Evolutionary conservation across 1,140 invertebrate genomes (phyloP).

Genomic region (Steinernema khuongi): DNA sequence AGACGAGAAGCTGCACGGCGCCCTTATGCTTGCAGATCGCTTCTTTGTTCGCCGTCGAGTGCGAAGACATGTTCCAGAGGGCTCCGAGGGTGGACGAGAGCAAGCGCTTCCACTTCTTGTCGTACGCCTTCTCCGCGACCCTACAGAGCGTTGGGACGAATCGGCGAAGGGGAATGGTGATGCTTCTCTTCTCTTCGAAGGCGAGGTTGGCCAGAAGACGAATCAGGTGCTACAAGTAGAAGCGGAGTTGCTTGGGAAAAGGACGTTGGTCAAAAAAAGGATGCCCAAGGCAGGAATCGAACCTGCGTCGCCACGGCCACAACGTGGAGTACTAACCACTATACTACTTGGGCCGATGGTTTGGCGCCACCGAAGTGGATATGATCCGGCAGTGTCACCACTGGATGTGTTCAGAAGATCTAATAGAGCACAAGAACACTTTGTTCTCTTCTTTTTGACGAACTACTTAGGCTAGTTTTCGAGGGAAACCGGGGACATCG

Average conservation of each 20-base stretch:
- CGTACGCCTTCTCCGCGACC: not conserved
- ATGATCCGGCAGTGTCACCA: too few species aligned
- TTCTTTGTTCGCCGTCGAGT: not conserved
- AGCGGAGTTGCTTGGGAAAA: too few species aligned
- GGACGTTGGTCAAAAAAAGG: too few species aligned
- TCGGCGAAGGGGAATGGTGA: not conserved
- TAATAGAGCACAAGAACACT: too few species aligned
- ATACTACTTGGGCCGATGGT: constrained; percentile 47
- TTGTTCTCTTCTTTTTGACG: too few species aligned
- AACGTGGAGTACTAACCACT: constrained; percentile 52
- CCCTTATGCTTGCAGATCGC: not conserved
- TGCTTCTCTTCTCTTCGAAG: not conserved
- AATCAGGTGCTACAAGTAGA: not conserved
- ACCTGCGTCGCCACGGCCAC: constrained; percentile 48
- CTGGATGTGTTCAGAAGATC: too few species aligned
- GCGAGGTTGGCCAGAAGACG: not conserved
- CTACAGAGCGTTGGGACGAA: not conserved
- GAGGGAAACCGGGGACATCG: too few species aligned
- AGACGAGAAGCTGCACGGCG: not conserved
- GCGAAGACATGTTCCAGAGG: constrained; percentile 1
- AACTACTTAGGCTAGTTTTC: too few species aligned
- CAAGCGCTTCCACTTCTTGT: not conserved
- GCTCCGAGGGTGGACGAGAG: not conserved
- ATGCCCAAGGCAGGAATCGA: constrained; percentile 9
- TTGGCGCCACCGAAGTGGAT: too few species aligned